Evolutionary conservation across 2,888 invertebrate genomes (phyloP), one percentile per base, ranked within the genome.

Genomic region (Callyntrura guangdongensis): DNA sequence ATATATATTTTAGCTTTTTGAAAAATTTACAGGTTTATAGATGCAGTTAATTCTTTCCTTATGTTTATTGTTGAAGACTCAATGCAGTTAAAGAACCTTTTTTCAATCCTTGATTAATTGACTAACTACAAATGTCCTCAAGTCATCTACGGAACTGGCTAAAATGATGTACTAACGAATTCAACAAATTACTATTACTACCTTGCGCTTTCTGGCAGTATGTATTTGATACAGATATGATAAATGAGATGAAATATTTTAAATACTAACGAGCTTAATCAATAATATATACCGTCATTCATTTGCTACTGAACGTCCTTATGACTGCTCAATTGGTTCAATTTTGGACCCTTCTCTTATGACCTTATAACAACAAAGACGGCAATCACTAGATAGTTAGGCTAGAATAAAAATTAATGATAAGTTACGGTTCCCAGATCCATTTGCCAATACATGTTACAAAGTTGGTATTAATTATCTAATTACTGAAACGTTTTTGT

Each of bases 321-420:
- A 14, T 1, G n/a, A n/a, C 59, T 59, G 59, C 59, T 59, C 59
- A 59, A 59, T 59, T 17, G 59, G 59, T 59, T 59, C 59, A n/a
- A 1, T n/a, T 17, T 0, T 17, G 59, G 59, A 59, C 59, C 59
- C 17, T 36, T 6, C 36, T n/a, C 14, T 59, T 14, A n/a, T 59
- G 59, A 59, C 59, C 59, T 59, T 59, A 56, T 14, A 59, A 53
- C 53, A 14, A 17, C 17, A 59, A 59, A 59, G 59, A 59, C 17
- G 59, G 59, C 59, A 59, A 59, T 59, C 59, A 59, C 17, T 59
- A 59, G 59, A 17, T 17, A 36, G n/a, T 3, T 59, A 59, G 17
- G 59, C 2, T 59, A 59, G 11, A 53, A 14, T 53, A 53, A 36
- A 36, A 36, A 36, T 4, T 36, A 53, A n/a, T 53, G 53, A 11